Percentiles rank a stretch among this genome's conserved stretches.
Conservation (phyloP, 1,140 invertebrate species). For the Halesus radiatus region DNA sequence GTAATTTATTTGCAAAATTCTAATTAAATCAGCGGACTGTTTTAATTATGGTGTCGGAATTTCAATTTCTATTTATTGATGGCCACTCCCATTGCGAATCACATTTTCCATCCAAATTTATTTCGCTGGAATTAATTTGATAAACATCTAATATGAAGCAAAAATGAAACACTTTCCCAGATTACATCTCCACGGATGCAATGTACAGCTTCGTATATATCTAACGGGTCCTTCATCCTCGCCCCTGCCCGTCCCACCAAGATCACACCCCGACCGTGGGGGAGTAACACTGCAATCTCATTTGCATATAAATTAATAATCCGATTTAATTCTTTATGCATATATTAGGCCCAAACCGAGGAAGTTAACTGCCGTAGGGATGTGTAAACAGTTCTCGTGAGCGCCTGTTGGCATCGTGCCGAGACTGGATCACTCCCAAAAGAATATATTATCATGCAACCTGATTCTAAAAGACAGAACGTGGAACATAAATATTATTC, state of each 20-base stretch:
- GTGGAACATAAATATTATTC: neutral
- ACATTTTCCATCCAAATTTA: too few relatives aligned
- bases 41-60: too few relatives aligned
- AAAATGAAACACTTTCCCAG: conserved; percentile 1
- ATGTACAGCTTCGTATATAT: neutral
- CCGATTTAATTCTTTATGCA: conserved; percentile 53
- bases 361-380: conserved; percentile 32
- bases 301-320: conserved; percentile 55
- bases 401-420: conserved; percentile 19
- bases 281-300: conserved; percentile 47
- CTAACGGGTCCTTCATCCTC: too few relatives aligned
- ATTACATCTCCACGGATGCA: neutral
- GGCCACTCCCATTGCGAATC: too few relatives aligned
- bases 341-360: conserved; percentile 44
- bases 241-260: neutral
- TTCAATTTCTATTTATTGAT: too few relatives aligned
- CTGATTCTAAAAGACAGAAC: conserved; percentile 3
- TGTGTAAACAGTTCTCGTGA: conserved; percentile 40
- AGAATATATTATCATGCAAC: neutral
- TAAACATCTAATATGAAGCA: neutral
- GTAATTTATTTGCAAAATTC: too few relatives aligned
- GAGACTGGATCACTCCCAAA: neutral
- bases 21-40: too few relatives aligned
- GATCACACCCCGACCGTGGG: conserved; percentile 29
- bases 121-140: too few relatives aligned